Evolutionary conservation across 2,888 invertebrate species (phyloP).

Genomic region (Drosophila putrida): DNA sequence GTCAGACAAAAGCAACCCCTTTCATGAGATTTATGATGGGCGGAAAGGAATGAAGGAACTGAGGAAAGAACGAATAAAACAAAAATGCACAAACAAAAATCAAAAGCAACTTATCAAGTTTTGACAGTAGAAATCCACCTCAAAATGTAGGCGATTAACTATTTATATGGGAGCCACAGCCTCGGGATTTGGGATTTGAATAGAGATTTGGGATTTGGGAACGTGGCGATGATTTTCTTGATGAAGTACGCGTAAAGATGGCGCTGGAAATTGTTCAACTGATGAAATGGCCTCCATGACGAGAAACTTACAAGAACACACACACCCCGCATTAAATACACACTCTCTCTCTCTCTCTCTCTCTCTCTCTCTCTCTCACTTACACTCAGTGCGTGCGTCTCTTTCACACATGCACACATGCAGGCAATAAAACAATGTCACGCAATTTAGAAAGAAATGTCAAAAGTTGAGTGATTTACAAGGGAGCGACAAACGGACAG

Average conservation of each 20-base stretch:
- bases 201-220: slow-evolving; percentile 25
- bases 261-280: slow-evolving; percentile 53
- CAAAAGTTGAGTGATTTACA: slow-evolving; percentile 86
- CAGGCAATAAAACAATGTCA: slow-evolving; percentile 85
- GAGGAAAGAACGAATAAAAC: slow-evolving; percentile 16
- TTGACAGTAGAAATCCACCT: slow-evolving; percentile 84
- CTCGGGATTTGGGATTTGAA: slow-evolving; percentile 7
- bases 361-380: not conserved
- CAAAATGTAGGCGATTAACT: slow-evolving; percentile 46
- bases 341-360: not conserved
- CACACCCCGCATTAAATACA: slow-evolving; percentile 37
- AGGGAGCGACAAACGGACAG: slow-evolving; percentile 57
- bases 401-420: slow-evolving; percentile 53
- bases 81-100: slow-evolving; percentile 42
- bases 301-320: slow-evolving; percentile 39
- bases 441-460: slow-evolving; percentile 85
- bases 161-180: slow-evolving; percentile 34
- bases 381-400: not conserved
- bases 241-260: slow-evolving; percentile 39
- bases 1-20: slow-evolving; percentile 70
- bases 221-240: not conserved
- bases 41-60: slow-evolving; percentile 37
- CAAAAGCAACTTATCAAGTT: slow-evolving; percentile 82
- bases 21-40: slow-evolving; percentile 75
- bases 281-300: slow-evolving; percentile 73